Base-by-base conservation (phyloP, 2,797 vertebrate genomes). In the Miichthys miiuy region DNA sequence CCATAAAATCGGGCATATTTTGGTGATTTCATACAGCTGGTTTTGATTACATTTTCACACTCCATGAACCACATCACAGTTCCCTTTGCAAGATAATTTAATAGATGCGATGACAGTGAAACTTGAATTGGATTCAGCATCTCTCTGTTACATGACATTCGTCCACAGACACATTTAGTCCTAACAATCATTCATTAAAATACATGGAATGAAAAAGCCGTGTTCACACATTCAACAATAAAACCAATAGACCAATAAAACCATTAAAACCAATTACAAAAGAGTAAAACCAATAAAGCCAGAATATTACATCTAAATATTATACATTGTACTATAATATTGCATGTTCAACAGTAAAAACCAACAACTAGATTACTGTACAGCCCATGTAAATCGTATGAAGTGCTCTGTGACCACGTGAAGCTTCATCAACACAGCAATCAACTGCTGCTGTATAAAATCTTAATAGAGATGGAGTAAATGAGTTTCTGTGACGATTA, bases 1-100 rank as follows among this genome's bases (percentile, higher is more conserved):
- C 6, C 17, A 20, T 12, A 9, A 56, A 16, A 50, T 17, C 18
- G 23, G 34, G 14, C 27, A 21, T 74, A 3, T n/a, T 52, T 25
- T 44, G 47, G 41, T 50, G 61, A 77, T 70, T 56, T 71, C 52
- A 44, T 55, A 21, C 60, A 23, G 42, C 25, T 67, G 51, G 1
- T 44, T 68, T 27, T 34, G 44, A 56, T 71, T 21, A 30, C 14
- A 41, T 62, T 8, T 55, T 79, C 60, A 38, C 54, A 23, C 54
- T 48, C 23, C 47, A 11, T 38, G 11, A 67, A 12, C 10, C 2
- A 14, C 10, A 14, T 12, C 34, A 14, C 20, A 5, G 46, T 14
- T 47, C 21, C 25, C 11, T 16, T 16, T 46, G 21, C 18, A 58
- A 42, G 4, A 51, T 50, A 10, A 48, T 14, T 30, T 17, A 34